Evolutionary conservation across 1,140 invertebrate species (phyloP), one percentile per base, ranked within the genome.

Genomic region (Alviniconcha marisindica): DNA sequence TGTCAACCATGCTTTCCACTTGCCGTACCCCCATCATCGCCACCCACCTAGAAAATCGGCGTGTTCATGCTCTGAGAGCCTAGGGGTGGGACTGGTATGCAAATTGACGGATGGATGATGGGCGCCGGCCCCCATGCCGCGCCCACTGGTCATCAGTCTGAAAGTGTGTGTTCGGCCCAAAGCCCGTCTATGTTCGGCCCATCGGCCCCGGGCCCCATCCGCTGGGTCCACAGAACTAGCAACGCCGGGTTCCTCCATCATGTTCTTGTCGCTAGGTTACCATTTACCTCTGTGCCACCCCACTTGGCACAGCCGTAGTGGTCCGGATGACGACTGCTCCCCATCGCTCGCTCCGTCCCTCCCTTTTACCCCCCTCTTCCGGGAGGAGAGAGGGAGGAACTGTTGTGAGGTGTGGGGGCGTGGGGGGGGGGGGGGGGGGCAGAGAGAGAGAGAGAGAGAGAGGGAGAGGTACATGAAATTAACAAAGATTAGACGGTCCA

Each of bases 1-100:
- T 48, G 44, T 48, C 44, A 48, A 48, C 44, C 60, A 63, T 63
- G n/a, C n/a, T n/a, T n/a, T n/a, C n/a, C n/a, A n/a, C n/a, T 74
- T 21, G 0, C 36, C 12, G 36, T 42, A 33, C 63, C 63, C 63
- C 5, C 36, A 71, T 71, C 4, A 60, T 60, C n/a, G 24, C 56
- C 15, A 33, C 33, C 66, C 4, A 33, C 3, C 66, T 31, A n/a
- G 7, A 63, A 63, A 31, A n/a, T 63, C 60, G 7, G 7, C 24
- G 21, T 63, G 10, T 24, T 24, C 7, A 5, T 10, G 60, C 21
- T 31, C 4, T 24, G 60, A n/a, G 21, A 31, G 28, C 7, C n/a
- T n/a, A n/a, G n/a, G 60, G 60, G 28, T 5, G 60, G 60, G 24
- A 5, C n/a, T 33, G 73, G n/a, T 54, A 31, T 51, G 73, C 42